These are phyloP conservation scores for Daktulosphaira vitifoliae DNA, from an alignment of 1,140 invertebrate species.

Conservation along the genomic window DNA sequence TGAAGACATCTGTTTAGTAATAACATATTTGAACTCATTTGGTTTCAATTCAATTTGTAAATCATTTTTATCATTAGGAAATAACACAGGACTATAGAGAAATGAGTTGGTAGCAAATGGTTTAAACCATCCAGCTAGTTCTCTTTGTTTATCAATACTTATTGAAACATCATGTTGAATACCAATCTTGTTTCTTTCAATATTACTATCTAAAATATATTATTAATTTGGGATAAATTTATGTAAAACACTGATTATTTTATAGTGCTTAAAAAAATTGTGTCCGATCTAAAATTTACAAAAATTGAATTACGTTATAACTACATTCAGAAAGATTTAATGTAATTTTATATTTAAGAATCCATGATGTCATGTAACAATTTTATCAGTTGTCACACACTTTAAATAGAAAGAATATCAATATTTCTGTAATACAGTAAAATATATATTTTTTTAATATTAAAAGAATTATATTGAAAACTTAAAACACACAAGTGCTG, in stretches of 20 bases:
- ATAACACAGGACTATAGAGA: slow-evolving; percentile 19
- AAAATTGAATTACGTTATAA: no score
- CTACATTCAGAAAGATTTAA: no score
- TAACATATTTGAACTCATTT: slow-evolving; percentile 22
- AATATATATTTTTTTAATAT: no score
- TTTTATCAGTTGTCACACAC: no score
- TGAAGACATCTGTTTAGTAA: slow-evolving; percentile 15
- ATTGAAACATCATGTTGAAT: slow-evolving; percentile 87
- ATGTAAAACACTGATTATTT: not conserved
- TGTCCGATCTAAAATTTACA: no score
- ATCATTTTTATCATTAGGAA: slow-evolving; percentile 9
- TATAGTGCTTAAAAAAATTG: not conserved
- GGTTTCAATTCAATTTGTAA: slow-evolving; percentile 16
- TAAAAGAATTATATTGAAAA: no score
- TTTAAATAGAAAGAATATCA: no score
- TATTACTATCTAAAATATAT: slow-evolving; percentile 48
- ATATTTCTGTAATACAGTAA: no score
- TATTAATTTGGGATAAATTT: not conserved
- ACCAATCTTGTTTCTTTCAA: slow-evolving; percentile 79
- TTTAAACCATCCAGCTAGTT: slow-evolving; percentile 85
- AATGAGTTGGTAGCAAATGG: slow-evolving; percentile 42
- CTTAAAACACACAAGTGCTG: no score
- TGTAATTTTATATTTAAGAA: no score
- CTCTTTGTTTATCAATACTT: slow-evolving; percentile 72
- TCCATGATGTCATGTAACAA: no score